Evolutionary conservation across 2,888 invertebrate genomes (phyloP).

Genomic region (Spodoptera exigua): DNA sequence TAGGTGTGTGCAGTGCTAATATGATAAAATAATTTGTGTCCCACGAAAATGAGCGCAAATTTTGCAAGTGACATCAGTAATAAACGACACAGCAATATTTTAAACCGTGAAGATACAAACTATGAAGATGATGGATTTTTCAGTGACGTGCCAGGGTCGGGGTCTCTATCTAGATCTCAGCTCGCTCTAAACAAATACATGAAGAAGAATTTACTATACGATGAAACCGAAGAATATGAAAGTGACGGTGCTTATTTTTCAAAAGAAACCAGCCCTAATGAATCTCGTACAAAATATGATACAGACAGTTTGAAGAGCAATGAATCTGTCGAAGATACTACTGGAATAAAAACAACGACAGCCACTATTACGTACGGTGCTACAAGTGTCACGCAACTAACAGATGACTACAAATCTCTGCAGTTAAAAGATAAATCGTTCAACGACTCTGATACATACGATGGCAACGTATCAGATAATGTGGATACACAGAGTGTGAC

Average conservation of each 20-base stretch:
- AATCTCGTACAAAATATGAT: conserved; percentile 78
- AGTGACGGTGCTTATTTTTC: conserved; percentile 81
- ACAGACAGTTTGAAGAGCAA: conserved; percentile 77
- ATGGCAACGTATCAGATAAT: conserved; percentile 31
- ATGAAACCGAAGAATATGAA: conserved; percentile 71
- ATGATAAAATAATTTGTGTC: conserved; percentile 57
- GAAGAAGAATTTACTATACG: conserved; percentile 82
- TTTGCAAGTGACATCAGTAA: conserved; percentile 52
- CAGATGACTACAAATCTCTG: conserved; percentile 81
- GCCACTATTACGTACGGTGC: conserved; percentile 42
- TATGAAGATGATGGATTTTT: conserved; percentile 81
- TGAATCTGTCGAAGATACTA: conserved; percentile 63
- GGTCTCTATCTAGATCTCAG: conserved; percentile 80
- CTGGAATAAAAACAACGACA: conserved; percentile 25
- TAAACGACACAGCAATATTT: conserved; percentile 42
- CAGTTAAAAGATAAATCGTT: conserved; percentile 64
- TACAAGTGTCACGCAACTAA: conserved; percentile 66
- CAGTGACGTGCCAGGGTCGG: conserved; percentile 77
- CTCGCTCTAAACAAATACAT: conserved; percentile 83
- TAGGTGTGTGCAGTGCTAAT: conserved; percentile 65
- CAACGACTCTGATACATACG: conserved; percentile 27
- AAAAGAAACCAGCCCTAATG: conserved; percentile 82
- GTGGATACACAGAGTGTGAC: conserved; percentile 26
- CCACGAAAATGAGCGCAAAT: conserved; percentile 66
- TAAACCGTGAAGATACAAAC: conserved; percentile 55